Evolutionary conservation across 2,888 invertebrate genomes (phyloP), one percentile per base, ranked within the genome.

Genomic region (Helicoverpa assulta): DNA sequence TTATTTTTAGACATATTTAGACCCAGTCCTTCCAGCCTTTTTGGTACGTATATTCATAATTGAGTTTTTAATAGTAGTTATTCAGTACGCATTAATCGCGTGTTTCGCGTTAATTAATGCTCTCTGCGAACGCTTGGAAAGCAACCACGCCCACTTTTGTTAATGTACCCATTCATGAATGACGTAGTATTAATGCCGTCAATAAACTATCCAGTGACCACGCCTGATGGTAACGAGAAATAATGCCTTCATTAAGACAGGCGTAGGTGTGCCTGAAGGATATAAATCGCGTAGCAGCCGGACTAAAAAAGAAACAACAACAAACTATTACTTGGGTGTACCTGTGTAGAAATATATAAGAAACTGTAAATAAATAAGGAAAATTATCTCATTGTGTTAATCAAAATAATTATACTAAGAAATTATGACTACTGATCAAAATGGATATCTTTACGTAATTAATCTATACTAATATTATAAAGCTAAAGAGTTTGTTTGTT

Each of bases 151-250:
- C 72, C n/a, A 50, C 21, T 47, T 70, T 19, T 71, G 18, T 60
- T 55, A 60, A 40, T 56, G 29, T 50, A 8, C 19, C 10, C 18
- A 37, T 70, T 69, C 14, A 70, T 58, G 12, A 76, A 70, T n/a
- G 37, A 12, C 40, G 16, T 7, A 56, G 51, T 47, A 70, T 60
- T 60, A 72, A 71, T 71, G 60, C 29, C 52, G 1, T 43, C 56
- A 77, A 58, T 73, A 77, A 53, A 61, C 40, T 40, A 21, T 21
- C 37, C 18, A 10, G 21, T 29, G 56, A 29, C 78, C 56, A 50
- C 72, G 47, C 72, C 71, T 53, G 14, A 55, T 51, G 70, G 77
- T 77, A 57, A 73, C 52, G 52, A 78, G 47, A 71, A 77, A 47
- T 57, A 70, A 57, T 53, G 52, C 37, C n/a, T 40, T 71, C 16